Percentiles rank a stretch among this genome's conserved stretches.
Conservation (phyloP, 2,113 vertebrate species). For the Platysteira castanea region DNA sequence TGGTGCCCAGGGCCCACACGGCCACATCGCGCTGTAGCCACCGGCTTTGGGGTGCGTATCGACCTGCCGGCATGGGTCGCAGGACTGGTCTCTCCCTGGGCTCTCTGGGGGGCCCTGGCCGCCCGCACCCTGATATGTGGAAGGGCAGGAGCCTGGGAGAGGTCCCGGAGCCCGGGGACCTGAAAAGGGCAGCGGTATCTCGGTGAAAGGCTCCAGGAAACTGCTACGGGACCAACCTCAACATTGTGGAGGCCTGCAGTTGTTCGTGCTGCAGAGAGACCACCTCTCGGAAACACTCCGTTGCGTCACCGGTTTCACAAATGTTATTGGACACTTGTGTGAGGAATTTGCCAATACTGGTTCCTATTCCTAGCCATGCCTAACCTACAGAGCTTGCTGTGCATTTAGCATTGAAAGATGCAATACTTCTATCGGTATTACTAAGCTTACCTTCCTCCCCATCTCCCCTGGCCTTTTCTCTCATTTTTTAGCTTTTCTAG, state of each 20-base stretch:
- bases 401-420: not conserved
- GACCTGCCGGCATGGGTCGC: not conserved
- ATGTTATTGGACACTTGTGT: rapidly evolving
- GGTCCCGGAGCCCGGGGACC: too few relatives aligned
- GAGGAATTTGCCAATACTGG: not conserved
- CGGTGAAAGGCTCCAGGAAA: not conserved
- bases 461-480: rapidly evolving
- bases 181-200: rapidly evolving
- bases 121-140: not conserved
- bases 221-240: not conserved
- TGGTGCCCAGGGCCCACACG: too few relatives aligned
- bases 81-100: not conserved
- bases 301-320: not conserved
- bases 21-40: not conserved
- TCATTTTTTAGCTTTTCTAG: not conserved
- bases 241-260: not conserved
- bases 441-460: not conserved
- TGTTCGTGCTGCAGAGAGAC: not conserved
- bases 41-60: not conserved
- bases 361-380: not conserved
- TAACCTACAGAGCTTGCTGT: not conserved
- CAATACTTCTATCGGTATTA: rapidly evolving
- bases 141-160: not conserved
- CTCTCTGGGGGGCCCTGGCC: too few relatives aligned
- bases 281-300: rapidly evolving